Base-by-base conservation (phyloP, 1,140 invertebrate species). In the Heliconius hewitsoni region DNA sequence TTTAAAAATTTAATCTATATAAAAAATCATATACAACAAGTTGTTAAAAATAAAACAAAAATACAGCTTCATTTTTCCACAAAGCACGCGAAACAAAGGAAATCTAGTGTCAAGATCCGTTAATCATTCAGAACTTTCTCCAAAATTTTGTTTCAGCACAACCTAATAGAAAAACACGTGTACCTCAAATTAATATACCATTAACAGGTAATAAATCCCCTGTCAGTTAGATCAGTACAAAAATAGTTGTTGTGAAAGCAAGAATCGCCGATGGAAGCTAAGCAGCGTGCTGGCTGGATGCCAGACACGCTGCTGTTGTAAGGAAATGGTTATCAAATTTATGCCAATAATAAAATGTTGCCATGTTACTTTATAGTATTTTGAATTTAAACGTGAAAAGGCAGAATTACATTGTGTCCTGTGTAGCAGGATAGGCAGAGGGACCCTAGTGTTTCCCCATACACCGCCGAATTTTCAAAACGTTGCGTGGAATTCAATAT, bases 141-240 rank as follows among this genome's bases (percentile, higher is more conserved):
- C 8, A 60, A 60, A 60, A 3, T 8, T 23, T 9, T n/a, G 23
- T 11, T 60, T 57, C 19, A 23, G 4, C 2, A 1, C 8, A 30
- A 27, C 27, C 8, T 57, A 77, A 77, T 77, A 77, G 50, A 74
- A 81, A 73, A 82, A 78, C 84, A 86, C 83, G 80, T 84, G 84
- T 84, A 81, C 78, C 78, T 78, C 81, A 81, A 85, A 86, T 84
- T 84, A 87, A 87, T 87, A 82, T 79, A 83, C 81, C 83, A 85
- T 86, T 83, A 81, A 79, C 85, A 78, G 85, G 55, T 85, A 80
- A 78, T 86, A 86, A 86, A 85, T 83, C 79, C 66, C 55, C 73
- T 76, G 76, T 81, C 71, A 60, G 76, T 76, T 84, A 46, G 72
- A 55, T 82, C 78, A 42, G 84, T 27, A 77, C 84, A 85, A 85